These are phyloP conservation scores for Coregonus clupeaformis DNA, from an alignment of 2,113 vertebrate species.

Conservation along the genomic window DNA sequence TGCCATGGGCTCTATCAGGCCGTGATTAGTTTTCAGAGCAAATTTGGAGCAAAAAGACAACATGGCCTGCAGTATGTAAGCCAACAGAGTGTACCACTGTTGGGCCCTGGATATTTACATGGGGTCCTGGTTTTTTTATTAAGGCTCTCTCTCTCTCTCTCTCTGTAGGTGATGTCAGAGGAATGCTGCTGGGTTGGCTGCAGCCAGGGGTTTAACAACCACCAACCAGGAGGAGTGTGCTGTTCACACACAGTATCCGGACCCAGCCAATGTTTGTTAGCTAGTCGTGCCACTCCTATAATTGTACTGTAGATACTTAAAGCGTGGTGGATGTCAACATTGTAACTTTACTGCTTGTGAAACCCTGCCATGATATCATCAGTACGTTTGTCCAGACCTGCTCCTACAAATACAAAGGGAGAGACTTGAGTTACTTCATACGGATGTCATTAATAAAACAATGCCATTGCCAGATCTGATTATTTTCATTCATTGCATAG, in stretches of 20 bases:
- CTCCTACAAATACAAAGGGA: constrained; percentile 78
- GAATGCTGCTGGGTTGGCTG: constrained; percentile 78
- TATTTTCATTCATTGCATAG: constrained; percentile 67
- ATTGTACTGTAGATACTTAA: constrained; percentile 85
- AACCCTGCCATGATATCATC: constrained; percentile 84
- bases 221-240: constrained; percentile 60
- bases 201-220: constrained; percentile 93
- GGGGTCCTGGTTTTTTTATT: constrained; percentile 95
- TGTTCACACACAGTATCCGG: constrained; percentile 26
- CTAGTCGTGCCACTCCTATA: constrained; percentile 80
- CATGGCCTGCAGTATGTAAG: constrained; percentile 94
- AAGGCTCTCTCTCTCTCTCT: constrained; percentile 86
- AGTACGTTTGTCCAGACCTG: constrained; percentile 78
- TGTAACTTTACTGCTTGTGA: constrained; percentile 83
- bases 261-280: constrained; percentile 83
- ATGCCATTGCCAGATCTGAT: constrained; percentile 41
- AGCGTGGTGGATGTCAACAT: constrained; percentile 82
- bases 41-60: constrained; percentile 98
- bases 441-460: constrained; percentile 49
- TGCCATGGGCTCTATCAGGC: constrained; percentile 99
- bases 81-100: constrained; percentile 92
- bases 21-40: constrained; percentile 99
- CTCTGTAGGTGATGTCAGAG: constrained; percentile 74
- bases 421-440: constrained; percentile 74
- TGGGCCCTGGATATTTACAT: constrained; percentile 99